Conservation (phyloP, 2,888 invertebrate genomes). For the Drosophila macrospina region DNA sequence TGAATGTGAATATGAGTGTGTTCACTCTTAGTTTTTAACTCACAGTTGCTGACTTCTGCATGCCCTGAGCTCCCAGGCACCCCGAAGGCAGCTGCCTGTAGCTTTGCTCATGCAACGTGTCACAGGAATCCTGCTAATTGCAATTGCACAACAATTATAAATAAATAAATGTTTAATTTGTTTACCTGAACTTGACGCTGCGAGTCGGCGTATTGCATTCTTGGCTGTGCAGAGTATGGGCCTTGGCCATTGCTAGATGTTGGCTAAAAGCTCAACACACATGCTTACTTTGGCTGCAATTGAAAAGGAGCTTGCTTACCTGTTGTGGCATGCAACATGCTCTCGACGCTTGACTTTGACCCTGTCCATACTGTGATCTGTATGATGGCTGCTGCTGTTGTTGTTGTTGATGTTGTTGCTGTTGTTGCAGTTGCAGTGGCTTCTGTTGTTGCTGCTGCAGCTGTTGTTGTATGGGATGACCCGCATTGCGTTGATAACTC, state of each 20-base stretch:
- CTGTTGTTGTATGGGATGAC: not conserved
- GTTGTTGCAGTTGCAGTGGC: no score
- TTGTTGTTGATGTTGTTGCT: not conserved
- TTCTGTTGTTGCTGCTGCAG: constrained; percentile 7
- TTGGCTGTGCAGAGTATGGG: not conserved
- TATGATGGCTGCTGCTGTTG: not conserved
- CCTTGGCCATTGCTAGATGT: not conserved
- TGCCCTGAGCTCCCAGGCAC: not conserved
- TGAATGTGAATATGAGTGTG: not conserved
- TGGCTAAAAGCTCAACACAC: not conserved
- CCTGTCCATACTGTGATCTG: constrained; percentile 10
- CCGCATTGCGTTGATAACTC: constrained; percentile 15
- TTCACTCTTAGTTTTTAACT: not conserved
- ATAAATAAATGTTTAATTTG: not conserved
- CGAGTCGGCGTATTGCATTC: not conserved
- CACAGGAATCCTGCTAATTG: not conserved
- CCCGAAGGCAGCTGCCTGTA: constrained; percentile 21
- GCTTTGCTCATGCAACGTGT: constrained; percentile 21
- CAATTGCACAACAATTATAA: not conserved
- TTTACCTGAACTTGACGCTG: constrained; percentile 20
- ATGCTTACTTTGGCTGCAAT: constrained; percentile 2
- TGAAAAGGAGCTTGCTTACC: constrained; percentile 13
- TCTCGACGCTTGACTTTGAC: constrained; percentile 5
- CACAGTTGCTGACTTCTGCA: constrained; percentile 1
- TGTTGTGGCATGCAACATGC: constrained; percentile 15